Evolutionary conservation across 37 sponge, comb jelly and placozoan species (phyloP), one percentile per base, ranked within the genome.

Genomic region (Aphrocallistes beatrix): DNA sequence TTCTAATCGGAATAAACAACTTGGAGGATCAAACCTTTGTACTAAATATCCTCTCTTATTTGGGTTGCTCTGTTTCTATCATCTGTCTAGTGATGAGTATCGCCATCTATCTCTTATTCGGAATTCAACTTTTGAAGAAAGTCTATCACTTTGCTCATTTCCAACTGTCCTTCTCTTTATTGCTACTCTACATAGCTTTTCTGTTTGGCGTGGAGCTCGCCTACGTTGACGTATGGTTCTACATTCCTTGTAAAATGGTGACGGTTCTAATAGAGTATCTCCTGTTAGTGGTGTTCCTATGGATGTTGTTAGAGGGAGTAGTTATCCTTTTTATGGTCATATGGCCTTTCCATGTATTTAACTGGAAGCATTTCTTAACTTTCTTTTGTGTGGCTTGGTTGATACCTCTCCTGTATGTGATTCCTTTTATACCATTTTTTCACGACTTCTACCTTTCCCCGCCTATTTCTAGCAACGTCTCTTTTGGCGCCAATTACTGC

Each of bases 1-100:
- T 60, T 25, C 75, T 60, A 32, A 30, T 60, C 8, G 75, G 75
- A 25, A 30, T 60, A 13, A 30, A 30, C 8, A 60, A 60, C n/a
- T 60, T 60, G 75, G 75, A 60, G n/a, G n/a, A 30, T 60, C 75
- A 86, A 82, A 37, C 82, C 23, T n/a, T 38, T 34, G 91, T 85
- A 17, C 42, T 91, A 1, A 49, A 49, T 30, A 38, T 82, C 0
- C 3, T 91, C 1, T 89, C 91, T 1, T 91, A 91, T 81, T 83
- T 91, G 51, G 91, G 91, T 34, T 87, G 87, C 82, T 51, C 86
- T 19, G 37, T 91, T 0, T 91, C 91, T 19, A 86, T 86, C 17
- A 51, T 91, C 17, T 91, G 89, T 37, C 87, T 91, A 28, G 8
- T 84, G 40, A 69, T 89, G 6, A 82, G 89, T 13, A 38, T 91